phyloP scores from a whole-genome alignment of 2,113 vertebrate genomes.

The Oplegnathus fasciatus region DNA sequence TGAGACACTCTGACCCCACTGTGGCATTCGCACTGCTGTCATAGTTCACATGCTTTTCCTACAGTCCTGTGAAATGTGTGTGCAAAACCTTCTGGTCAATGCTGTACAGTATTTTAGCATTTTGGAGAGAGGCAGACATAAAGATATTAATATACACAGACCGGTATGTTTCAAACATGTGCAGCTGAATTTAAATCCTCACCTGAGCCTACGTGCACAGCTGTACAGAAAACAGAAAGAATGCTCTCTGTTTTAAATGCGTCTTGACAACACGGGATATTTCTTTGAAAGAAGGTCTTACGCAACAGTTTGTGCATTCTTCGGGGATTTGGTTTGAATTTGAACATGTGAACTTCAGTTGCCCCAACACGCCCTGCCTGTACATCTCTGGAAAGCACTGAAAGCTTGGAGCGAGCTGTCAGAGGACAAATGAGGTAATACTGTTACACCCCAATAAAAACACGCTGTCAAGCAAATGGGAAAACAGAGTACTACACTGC shows the following conservation, averaged over 20 bases:
- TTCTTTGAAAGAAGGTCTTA: conserved; percentile 65
- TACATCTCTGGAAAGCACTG: conserved; percentile 65
- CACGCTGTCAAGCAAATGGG: conserved; percentile 51
- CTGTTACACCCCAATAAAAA: conserved; percentile 78
- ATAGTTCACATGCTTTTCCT: conserved; percentile 61
- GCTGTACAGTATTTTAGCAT: neutral
- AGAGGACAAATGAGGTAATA: conserved; percentile 75
- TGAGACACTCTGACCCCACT: conserved; percentile 57
- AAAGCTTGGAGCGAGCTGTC: conserved; percentile 54
- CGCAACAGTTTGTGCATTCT: conserved; percentile 53
- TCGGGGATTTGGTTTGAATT: conserved; percentile 53
- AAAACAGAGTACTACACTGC: conserved; percentile 58
- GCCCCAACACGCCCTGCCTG: conserved; percentile 72
- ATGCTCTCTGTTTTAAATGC: conserved; percentile 24
- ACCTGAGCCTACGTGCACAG: neutral
- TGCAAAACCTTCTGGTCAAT: neutral
- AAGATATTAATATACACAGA: neutral
- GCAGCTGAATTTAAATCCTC: conserved; percentile 3
- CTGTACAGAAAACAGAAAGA: conserved; percentile 6
- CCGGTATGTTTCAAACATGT: neutral
- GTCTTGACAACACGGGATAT: conserved; percentile 41
- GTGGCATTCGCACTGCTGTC: conserved; percentile 52
- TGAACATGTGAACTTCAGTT: conserved; percentile 73
- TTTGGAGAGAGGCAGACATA: conserved; percentile 10
- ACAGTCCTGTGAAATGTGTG: conserved; percentile 43